A percentile compares a stretch with the other conserved stretches of the same genome.
Conservation (phyloP, 1,140 invertebrate species). For the Planococcus citri region DNA sequence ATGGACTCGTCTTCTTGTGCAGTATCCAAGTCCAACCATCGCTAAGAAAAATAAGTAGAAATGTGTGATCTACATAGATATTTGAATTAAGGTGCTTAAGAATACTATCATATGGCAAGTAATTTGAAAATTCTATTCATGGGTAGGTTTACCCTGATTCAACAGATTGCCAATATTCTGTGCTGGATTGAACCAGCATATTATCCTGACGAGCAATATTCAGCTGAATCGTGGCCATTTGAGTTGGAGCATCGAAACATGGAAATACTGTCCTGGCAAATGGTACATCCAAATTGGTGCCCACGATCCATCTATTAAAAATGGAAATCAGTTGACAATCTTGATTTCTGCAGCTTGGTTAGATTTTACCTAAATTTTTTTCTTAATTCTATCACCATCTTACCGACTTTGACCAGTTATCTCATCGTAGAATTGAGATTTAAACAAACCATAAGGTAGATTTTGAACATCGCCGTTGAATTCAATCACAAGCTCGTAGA, state of each 20-base stretch:
- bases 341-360: no score
- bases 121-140: no score
- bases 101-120: no score
- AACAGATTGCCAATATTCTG: not conserved
- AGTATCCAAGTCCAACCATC: not conserved
- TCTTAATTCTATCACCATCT: not conserved
- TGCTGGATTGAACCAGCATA: not conserved
- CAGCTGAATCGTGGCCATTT: not conserved
- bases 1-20: not conserved
- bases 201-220: not conserved
- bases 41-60: no score
- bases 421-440: not conserved
- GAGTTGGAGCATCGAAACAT: conserved; percentile 3
- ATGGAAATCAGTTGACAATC: no score
- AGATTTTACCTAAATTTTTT: no score
- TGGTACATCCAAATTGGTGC: not conserved
- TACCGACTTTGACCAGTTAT: not conserved
- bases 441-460: conserved; percentile 1
- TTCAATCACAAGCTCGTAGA: not conserved
- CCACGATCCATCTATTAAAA: not conserved
- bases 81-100: no score
- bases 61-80: no score
- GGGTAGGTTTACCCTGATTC: no score
- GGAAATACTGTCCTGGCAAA: conserved; percentile 13
- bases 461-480: not conserved